Evolutionary conservation across 1,140 invertebrate species (phyloP), one percentile per base, ranked within the genome.

Genomic region (Stegodyphus mimosarum): DNA sequence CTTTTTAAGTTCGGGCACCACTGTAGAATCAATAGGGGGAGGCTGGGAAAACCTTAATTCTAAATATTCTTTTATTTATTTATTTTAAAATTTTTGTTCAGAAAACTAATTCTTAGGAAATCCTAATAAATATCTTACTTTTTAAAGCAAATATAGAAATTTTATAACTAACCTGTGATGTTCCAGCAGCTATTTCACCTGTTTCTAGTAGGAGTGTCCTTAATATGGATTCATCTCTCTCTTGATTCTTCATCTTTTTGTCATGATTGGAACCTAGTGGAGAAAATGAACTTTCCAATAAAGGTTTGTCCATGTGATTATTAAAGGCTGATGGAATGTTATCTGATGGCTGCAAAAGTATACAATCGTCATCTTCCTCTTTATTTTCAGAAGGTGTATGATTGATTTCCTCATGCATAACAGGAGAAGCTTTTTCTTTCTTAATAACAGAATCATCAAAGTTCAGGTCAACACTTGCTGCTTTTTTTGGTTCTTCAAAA

Each of bases 191-290:
- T 33, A 63, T 33, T 49, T 70, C 83, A 33, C 33, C 72, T 48
- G 15, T 78, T 72, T 86, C 83, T 64, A 86, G 33, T 49, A 86
- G 48, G 33, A 86, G 48, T 5, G 83, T 70, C 53, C 83, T 60
- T 33, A 86, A 63, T 13, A 86, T 86, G 6, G 83, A 86, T 48
- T 86, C 83, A 33, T 33, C 33, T 33, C 33, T 33, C 18, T 72
- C 83, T 75, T 55, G n/a, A 7, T 67, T 10, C 33, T 79, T 55
- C 18, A 11, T 18, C 17, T 79, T 67, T 18, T 69, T 79, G n/a
- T 11, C 48, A 6, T 70, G 66, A 33, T 70, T 70, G 9, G 48
- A 7, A 13, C 18, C 52, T 33, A n/a, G 10, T 53, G n/a, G 6
- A 33, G 51, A 10, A 7, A 18, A 67, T 18, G 64, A 67, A 67